Conservation (phyloP, 2,888 invertebrate genomes). For the Ctenicera cuprea region DNA sequence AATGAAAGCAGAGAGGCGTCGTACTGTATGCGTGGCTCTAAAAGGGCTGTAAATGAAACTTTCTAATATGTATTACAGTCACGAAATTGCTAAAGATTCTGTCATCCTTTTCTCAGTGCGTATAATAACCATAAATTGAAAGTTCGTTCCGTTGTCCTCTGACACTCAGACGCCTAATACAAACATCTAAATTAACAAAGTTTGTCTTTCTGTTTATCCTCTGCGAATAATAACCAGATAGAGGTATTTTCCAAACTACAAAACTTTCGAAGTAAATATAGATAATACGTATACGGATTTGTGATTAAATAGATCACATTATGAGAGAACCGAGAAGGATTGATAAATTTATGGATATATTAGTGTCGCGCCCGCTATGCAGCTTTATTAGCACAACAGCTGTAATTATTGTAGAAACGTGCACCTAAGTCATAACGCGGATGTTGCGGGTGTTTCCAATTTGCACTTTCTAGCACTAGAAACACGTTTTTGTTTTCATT, state of each 20-base stretch:
- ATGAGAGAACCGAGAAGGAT: conserved; percentile 1
- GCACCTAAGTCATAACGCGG: neutral
- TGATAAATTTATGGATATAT: conserved; percentile 6
- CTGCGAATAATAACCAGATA: conserved; percentile 17
- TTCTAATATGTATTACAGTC: conserved; percentile 9
- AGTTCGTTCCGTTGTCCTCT: conserved; percentile 23
- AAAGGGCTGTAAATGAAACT: conserved; percentile 8
- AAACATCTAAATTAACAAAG: conserved; percentile 25
- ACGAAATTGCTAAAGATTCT: conserved; percentile 9
- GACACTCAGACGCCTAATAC: conserved; percentile 12
- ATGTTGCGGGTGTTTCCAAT: too few relatives aligned
- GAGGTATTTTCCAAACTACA: neutral
- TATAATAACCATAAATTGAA: conserved; percentile 25
- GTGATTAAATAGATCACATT: conserved; percentile 8
- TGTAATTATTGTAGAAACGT: neutral
- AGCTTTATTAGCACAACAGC: neutral
- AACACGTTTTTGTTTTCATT: too few relatives aligned
- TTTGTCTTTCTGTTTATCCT: conserved; percentile 27
- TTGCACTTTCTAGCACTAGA: too few relatives aligned
- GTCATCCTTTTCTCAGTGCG: neutral
- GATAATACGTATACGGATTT: conserved; percentile 10
- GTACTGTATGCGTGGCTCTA: conserved; percentile 1
- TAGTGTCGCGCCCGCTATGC: neutral
- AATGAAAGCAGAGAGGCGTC: too few relatives aligned
- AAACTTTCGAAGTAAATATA: conserved; percentile 22